Base-by-base conservation (phyloP, 1,140 invertebrate genomes). In the Leptinotarsa texana region DNA sequence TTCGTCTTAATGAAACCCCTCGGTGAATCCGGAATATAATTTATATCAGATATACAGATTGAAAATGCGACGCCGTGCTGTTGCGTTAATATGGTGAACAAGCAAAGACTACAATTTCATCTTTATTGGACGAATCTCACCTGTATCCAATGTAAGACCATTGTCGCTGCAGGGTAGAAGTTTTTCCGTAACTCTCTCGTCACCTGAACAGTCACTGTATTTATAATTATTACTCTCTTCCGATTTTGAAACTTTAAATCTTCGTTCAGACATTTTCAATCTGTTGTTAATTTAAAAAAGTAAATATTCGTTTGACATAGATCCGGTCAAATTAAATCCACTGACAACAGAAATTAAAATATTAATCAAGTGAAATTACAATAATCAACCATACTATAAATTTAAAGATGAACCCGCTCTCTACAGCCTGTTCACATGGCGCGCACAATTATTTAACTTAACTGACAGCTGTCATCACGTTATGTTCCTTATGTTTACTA, bases 161-260 rank as follows among this genome's bases (percentile, higher is more conserved):
- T 27, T 67, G 24, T 67, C 65, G 15, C 65, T 67, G 65, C 18
- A 67, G 18, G 65, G 65, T 17, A 67, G 24, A 15, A 67, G 33
- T 67, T 67, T 67, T 24, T 67, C 65, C 8, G 65, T 67, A 13
- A 42, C 65, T n/a, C 65, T 24, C 33, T 67, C 65, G 27, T 67
- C 65, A 42, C 33, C 65, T 27, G 15, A 13, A 24, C 65, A 33
- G 22, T 67, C 65, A 27, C 65, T 24, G 65, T 67, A 67, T 27
- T 67, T 27, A 24, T 67, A 67, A 17, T 42, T 67, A 27, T 67
- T 67, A 67, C 65, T 67, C 13, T 67, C 65, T 67, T 67, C 65
- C 13, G 65, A 67, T 67, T 67, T 67, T 17, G 65, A 67, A 24
- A 67, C 65, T 67, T 67, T 67, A 17, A 67, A 67, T 67, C 65